Evolutionary conservation across 2,888 invertebrate genomes (phyloP).

Genomic region (Neocrepidodera transversa): DNA sequence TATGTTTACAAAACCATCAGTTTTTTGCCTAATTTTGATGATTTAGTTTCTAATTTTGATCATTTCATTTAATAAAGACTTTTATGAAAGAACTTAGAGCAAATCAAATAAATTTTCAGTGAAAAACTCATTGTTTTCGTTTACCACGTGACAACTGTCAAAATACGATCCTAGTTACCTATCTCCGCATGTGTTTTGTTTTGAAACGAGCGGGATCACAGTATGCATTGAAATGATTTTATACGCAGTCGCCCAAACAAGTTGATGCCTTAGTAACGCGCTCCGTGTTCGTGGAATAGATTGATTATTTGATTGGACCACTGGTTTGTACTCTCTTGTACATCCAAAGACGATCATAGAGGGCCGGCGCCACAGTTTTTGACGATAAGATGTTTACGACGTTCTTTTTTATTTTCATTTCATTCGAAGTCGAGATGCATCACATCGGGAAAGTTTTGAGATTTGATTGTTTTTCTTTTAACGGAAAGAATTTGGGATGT

Average conservation of each 20-base stretch:
- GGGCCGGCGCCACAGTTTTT: constrained; percentile 57
- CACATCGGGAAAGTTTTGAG: constrained; percentile 7
- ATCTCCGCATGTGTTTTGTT: constrained; percentile 63
- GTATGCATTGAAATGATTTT: constrained; percentile 62
- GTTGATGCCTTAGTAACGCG: constrained; percentile 33
- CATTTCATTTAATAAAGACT: background rate
- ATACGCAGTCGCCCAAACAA: constrained; percentile 56
- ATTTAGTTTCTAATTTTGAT: background rate
- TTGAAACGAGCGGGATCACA: constrained; percentile 62
- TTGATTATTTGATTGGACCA: constrained; percentile 50
- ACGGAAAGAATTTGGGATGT: no score
- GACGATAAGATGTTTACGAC: constrained; percentile 55
- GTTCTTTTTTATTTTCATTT: constrained; percentile 29
- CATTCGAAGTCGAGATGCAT: constrained; percentile 16
- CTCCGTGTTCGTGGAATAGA: background rate
- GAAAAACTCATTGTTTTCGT: constrained; percentile 45
- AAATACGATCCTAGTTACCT: constrained; percentile 60
- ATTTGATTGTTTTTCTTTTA: constrained; percentile 4
- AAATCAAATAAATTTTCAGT: constrained; percentile 46
- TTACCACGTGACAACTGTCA: constrained; percentile 61
- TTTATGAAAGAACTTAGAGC: constrained; percentile 1
- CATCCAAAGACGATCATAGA: constrained; percentile 55
- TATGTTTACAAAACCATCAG: background rate
- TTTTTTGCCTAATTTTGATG: background rate
- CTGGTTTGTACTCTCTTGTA: constrained; percentile 59